These are phyloP conservation scores for Leucoma salicis DNA, from an alignment of 2,888 invertebrate species.

Conservation along the genomic window DNA sequence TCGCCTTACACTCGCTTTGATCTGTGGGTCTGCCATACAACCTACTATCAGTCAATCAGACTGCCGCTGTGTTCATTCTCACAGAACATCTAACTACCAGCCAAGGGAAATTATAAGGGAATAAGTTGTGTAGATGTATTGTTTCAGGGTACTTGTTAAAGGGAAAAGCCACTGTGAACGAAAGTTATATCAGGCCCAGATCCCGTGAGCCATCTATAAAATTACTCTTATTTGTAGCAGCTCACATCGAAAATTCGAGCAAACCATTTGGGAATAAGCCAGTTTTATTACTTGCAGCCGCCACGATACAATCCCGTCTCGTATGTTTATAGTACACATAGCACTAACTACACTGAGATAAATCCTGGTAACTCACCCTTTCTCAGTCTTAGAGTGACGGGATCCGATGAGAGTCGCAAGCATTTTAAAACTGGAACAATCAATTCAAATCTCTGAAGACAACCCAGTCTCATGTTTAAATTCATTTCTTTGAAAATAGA, in stretches of 20 bases:
- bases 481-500: constrained; percentile 28
- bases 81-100: constrained; percentile 24
- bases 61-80: constrained; percentile 28
- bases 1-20: constrained; percentile 90
- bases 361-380: constrained; percentile 86
- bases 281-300: constrained; percentile 63
- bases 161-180: constrained; percentile 55
- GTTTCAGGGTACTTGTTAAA: constrained; percentile 56
- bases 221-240: constrained; percentile 64
- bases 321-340: constrained; percentile 48
- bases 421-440: constrained; percentile 94
- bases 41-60: constrained; percentile 31
- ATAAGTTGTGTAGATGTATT: background rate
- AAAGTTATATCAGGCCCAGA: constrained; percentile 47
- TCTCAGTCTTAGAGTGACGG: constrained; percentile 94
- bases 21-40: constrained; percentile 88
- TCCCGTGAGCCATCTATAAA: constrained; percentile 66
- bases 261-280: constrained; percentile 58
- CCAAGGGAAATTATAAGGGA: constrained; percentile 1
- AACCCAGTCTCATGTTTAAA: constrained; percentile 4
- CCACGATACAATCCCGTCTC: constrained; percentile 33
- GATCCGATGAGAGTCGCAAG: constrained; percentile 94
- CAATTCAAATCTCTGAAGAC: constrained; percentile 20
- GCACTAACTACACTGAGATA: constrained; percentile 24
- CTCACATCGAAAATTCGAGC: constrained; percentile 58